Percentiles rank a stretch among this genome's conserved stretches.
Conservation (phyloP, 23 tunicate species). For the Ascidia mentula region DNA sequence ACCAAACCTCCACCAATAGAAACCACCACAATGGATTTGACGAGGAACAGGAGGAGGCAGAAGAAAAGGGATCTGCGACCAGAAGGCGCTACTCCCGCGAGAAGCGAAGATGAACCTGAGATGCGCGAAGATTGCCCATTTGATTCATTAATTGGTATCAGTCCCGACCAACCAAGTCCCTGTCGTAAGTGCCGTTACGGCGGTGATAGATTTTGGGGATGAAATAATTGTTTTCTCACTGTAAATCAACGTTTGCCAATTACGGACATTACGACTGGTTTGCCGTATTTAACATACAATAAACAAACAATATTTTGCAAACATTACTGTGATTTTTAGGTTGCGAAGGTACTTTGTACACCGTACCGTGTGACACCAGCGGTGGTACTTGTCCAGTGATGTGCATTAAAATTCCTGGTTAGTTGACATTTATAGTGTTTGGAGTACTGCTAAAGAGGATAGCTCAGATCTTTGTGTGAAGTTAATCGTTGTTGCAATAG, state of each 20-base stretch:
- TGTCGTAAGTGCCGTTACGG: background rate
- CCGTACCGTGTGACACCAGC: background rate
- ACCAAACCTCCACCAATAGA: background rate
- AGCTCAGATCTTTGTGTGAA: too few relatives aligned
- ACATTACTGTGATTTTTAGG: background rate
- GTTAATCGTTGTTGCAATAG: too few relatives aligned
- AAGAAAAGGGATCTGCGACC: too few relatives aligned
- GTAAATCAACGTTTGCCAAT: too few relatives aligned
- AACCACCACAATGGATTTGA: constrained; percentile 3
- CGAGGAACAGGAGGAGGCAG: background rate
- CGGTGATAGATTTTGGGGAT: too few relatives aligned
- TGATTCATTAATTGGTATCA: background rate
- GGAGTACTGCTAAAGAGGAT: too few relatives aligned
- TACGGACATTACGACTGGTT: too few relatives aligned
- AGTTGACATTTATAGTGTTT: too few relatives aligned
- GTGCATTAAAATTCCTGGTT: background rate
- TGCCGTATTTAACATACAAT: too few relatives aligned
- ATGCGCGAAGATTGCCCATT: background rate
- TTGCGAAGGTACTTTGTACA: background rate
- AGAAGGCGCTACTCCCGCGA: too few relatives aligned
- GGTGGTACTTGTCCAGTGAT: background rate
- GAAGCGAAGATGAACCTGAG: background rate
- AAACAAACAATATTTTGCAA: too few relatives aligned
- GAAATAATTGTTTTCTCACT: too few relatives aligned
- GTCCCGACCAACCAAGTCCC: background rate